Evolutionary conservation across 2,113 vertebrate species (phyloP).

Genomic region (Uropsilus gracilis): DNA sequence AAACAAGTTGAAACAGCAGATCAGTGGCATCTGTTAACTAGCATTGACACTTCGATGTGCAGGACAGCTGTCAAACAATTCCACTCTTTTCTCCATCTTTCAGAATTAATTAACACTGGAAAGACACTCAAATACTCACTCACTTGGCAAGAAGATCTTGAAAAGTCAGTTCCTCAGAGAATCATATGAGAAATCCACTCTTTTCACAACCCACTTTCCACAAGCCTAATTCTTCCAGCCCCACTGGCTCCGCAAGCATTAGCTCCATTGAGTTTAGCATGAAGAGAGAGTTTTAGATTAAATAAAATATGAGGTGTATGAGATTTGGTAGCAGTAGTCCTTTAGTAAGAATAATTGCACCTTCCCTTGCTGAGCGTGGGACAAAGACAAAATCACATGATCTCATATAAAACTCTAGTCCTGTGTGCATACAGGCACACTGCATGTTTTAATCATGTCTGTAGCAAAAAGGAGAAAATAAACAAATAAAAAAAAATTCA

Average conservation of each 20-base stretch:
- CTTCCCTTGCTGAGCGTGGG: background rate
- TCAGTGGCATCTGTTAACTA: slow-evolving; percentile 80
- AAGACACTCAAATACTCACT: slow-evolving; percentile 47
- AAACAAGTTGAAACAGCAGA: slow-evolving; percentile 70
- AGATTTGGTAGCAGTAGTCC: background rate
- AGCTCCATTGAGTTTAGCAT: background rate
- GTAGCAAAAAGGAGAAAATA: background rate
- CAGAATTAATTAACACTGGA: slow-evolving; percentile 82
- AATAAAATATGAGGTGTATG: background rate
- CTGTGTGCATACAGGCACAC: background rate
- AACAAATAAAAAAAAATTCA: no score
- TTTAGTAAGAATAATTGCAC: background rate
- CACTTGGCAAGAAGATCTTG: slow-evolving; percentile 79
- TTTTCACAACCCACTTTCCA: background rate
- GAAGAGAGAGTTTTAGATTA: background rate
- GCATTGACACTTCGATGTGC: slow-evolving; percentile 70
- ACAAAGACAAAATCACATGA: background rate
- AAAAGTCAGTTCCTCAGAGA: slow-evolving; percentile 64
- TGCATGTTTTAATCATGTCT: background rate
- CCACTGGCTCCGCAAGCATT: background rate
- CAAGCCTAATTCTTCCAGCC: background rate
- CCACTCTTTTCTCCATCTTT: slow-evolving; percentile 74
- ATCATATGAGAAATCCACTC: background rate
- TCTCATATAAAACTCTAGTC: background rate
- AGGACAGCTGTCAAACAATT: slow-evolving; percentile 81